Base-by-base conservation (phyloP, 2,113 vertebrate genomes). In the Lutjanus erythropterus region DNA sequence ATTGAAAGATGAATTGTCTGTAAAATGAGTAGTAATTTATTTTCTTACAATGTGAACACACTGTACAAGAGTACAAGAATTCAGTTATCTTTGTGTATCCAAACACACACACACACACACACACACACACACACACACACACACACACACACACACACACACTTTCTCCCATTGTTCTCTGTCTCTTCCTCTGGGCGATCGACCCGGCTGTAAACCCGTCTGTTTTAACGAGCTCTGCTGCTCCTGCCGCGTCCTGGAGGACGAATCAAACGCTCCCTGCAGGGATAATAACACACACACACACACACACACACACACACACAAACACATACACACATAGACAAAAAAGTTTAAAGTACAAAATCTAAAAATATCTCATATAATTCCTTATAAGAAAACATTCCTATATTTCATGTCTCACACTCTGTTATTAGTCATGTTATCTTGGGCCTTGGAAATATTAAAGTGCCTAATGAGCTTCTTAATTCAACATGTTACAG, bases 141-240 rank as follows among this genome's bases (percentile, higher is more conserved):
- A n/a, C n/a, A n/a, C n/a, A n/a, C n/a, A n/a, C n/a, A n/a, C 33
- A 37, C 12, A 11, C 46, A 72, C 23, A 46, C 72, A 27, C 47
- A 37, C n/a, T 61, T 29, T 50, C 33, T 55, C 58, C 29, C 47
- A 70, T 70, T 78, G 72, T 85, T 86, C 76, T 65, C 37, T 19
- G 29, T 73, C 82, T 53, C 69, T 33, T 56, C 56, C 77, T 81
- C 50, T 42, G 76, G 80, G 74, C 46, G 9, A 58, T 75, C 27
- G 58, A 60, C 70, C 72, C 15, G 21, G 41, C 77, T 84, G 55
- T 73, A 79, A 81, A 81, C 39, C 37, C 15, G 37, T 60, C 66
- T 49, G 65, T 74, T 86, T 81, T 86, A 88, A 88, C 59, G 39
- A 89, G 84, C 67, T 67, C 61, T 67, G 58, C 73, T 74, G 71